Evolutionary conservation across 2,113 vertebrate genomes (phyloP).

Genomic region (Rhagologus leucostigma): DNA sequence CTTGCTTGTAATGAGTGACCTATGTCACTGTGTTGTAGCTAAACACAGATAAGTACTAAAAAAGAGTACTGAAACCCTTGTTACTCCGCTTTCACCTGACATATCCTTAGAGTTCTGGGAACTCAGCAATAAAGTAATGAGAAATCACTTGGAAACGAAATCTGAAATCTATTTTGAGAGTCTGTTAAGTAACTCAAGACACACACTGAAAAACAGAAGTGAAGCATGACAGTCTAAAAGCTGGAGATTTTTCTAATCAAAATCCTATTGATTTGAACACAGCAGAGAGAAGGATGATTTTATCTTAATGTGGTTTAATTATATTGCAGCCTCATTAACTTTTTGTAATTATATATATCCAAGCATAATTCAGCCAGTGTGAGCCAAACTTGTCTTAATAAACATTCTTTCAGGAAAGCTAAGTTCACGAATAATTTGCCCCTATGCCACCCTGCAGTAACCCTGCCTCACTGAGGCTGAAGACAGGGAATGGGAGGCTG

Average conservation of each 20-base stretch:
- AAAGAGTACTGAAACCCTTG: neutral
- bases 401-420: neutral
- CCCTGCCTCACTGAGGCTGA: neutral
- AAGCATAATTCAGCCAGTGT: neutral
- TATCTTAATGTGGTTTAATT: neutral
- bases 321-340: neutral
- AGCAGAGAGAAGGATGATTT: neutral
- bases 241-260: neutral
- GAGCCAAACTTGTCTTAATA: neutral
- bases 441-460: neutral
- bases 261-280: neutral
- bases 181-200: neutral
- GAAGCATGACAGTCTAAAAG: neutral
- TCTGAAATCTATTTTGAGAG: neutral
- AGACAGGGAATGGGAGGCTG: neutral
- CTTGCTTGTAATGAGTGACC: neutral
- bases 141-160: neutral
- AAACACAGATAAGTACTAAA: neutral
- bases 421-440: neutral
- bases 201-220: neutral
- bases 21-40: neutral
- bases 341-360: neutral
- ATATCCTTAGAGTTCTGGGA: neutral
- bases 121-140: neutral
- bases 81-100: neutral